Evolutionary conservation across 2,888 invertebrate species (phyloP), one percentile per base, ranked within the genome.

Genomic region (Baccha elongata): DNA sequence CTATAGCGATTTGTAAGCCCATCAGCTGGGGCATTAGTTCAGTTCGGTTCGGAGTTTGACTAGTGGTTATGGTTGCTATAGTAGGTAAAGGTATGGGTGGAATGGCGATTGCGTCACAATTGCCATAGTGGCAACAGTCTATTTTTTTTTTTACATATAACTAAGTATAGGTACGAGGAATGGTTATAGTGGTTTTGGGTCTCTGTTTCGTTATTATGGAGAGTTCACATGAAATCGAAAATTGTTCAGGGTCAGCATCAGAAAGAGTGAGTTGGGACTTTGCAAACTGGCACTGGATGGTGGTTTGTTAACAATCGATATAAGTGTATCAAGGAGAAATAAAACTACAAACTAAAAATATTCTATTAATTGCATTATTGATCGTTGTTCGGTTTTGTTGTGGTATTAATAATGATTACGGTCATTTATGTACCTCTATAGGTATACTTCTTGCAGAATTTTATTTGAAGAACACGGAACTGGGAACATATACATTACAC

Each of bases 191-290:
- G 64, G 58, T 71, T 44, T 37, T 58, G 50, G 64, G 48, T 15
- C 1, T 17, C 42, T 15, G 3, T 64, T 68, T 64, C 55, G 48
- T n/a, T n/a, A 69, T 69, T 32, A 13, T 23, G 32, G 26, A 52
- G 29, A 53, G 75, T 71, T 71, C 26, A 23, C 37, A 75, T 69
- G 65, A 60, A 65, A 69, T 52, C 55, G 74, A 69, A 81, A 71
- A 55, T 48, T 26, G 29, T 69, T 75, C 75, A 69, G 68, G 79
- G 79, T 81, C 75, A 75, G 15, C 40, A 23, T 23, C 40, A 11
- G 46, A 6, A 17, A 6, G 1, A 15, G 15, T 40, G 37, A 23
- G 11, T 58, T n/a, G n/a, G 32, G 3, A 23, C 23, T 23, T 3
- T 35, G 5, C 8, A 35, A 1, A n/a, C 35, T 13, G 13, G 23